Percentiles rank a stretch among this genome's conserved stretches.
Conservation (phyloP, 2,888 invertebrate species). For the Caenorhabditis macrosperma region DNA sequence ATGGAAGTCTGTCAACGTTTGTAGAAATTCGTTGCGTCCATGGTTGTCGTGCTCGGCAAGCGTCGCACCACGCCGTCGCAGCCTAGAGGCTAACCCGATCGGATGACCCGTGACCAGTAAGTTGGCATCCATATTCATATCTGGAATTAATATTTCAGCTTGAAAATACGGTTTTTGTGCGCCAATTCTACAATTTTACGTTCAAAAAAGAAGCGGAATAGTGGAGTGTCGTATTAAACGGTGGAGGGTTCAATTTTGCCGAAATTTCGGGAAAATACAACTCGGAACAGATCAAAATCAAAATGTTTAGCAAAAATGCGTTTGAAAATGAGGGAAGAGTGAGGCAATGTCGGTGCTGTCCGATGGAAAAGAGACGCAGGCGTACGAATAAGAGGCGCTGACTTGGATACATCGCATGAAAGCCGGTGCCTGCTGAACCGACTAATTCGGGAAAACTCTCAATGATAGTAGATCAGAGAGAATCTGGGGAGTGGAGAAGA, state of each 20-base stretch:
- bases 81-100: conserved; percentile 7
- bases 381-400: conserved; percentile 53
- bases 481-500: not conserved
- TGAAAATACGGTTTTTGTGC: not conserved
- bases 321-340: conserved; percentile 45
- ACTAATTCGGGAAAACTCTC: conserved; percentile 14
- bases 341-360: conserved; percentile 39
- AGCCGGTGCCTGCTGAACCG: conserved; percentile 35
- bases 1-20: conserved; percentile 6
- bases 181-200: not conserved
- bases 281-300: not conserved
- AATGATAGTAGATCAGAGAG: not conserved
- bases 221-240: conserved; percentile 5
- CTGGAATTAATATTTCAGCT: conserved; percentile 8
- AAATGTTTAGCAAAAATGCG: conserved; percentile 27
- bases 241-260: no score
- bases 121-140: conserved; percentile 8
- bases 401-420: conserved; percentile 58
- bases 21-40: conserved; percentile 16
- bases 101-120: not conserved
- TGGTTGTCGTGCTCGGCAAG: conserved; percentile 20
- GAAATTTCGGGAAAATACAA: not conserved
- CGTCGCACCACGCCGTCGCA: conserved; percentile 13
- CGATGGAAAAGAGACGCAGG: conserved; percentile 45
- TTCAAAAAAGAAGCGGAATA: not conserved